Percentiles rank a stretch among this genome's conserved stretches.
These are phyloP conservation scores for Prietella phreatophila DNA, from an alignment of 2,113 vertebrate genomes.

Conservation along the genomic window DNA sequence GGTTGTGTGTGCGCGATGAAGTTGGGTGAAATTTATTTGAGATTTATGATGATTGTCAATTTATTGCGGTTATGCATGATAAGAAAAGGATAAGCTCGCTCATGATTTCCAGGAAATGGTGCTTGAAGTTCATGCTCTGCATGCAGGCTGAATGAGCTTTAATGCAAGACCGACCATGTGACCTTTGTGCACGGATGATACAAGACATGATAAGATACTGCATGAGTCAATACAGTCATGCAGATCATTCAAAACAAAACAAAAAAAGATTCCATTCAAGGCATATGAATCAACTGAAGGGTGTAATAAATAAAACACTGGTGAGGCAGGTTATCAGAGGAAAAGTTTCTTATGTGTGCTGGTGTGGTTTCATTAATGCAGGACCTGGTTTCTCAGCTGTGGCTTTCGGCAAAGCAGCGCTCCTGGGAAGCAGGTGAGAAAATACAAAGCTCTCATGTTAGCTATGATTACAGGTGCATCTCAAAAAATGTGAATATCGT, in stretches of 20 bases:
- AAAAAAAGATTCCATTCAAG: neutral
- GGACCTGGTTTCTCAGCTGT: conserved; percentile 66
- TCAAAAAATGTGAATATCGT: too few relatives aligned
- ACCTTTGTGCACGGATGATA: neutral
- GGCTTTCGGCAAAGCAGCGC: conserved; percentile 72
- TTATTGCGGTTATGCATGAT: neutral
- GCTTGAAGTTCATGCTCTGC: neutral
- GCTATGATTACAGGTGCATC: neutral
- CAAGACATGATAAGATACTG: neutral
- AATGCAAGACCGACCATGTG: neutral
- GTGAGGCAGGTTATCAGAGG: neutral
- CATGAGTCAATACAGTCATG: neutral
- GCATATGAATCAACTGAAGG: neutral
- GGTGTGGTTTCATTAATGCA: conserved; percentile 42
- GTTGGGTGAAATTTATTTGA: neutral
- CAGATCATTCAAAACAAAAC: neutral
- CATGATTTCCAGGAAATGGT: neutral
- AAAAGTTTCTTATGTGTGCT: neutral
- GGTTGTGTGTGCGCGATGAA: neutral
- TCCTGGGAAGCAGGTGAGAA: conserved; percentile 69
- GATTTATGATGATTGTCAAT: neutral
- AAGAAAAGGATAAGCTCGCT: neutral
- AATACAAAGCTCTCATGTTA: neutral
- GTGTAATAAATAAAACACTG: neutral
- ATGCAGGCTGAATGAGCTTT: neutral